phyloP scores from a whole-genome alignment of 1,140 invertebrate genomes.

The Steinernema khuongi region DNA sequence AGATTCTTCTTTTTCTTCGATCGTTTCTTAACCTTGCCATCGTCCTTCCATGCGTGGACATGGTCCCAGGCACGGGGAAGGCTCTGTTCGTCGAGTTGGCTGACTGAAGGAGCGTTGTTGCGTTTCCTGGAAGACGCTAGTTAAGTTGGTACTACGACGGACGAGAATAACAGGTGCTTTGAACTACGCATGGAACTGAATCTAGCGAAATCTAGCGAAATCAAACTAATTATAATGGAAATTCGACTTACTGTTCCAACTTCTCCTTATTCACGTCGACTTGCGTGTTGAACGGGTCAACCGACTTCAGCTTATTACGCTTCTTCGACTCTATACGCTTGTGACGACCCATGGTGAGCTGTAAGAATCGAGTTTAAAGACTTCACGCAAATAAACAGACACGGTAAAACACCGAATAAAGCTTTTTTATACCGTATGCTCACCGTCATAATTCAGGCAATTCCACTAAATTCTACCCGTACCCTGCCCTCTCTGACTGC shows the following conservation, averaged over 20 bases:
- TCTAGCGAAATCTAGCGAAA: background rate
- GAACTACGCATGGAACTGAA: too few relatives aligned
- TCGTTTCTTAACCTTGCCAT: conserved; percentile 19
- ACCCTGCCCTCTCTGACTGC: too few relatives aligned
- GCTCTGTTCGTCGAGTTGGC: conserved; percentile 24
- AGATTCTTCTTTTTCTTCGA: conserved; percentile 26
- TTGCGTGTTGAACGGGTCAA: conserved; percentile 35
- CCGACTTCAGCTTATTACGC: conserved; percentile 36
- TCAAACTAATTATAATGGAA: background rate
- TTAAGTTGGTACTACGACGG: background rate
- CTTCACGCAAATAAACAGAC: too few relatives aligned
- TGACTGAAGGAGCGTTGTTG: conserved; percentile 20
- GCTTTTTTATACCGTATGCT: too few relatives aligned
- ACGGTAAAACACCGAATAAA: too few relatives aligned
- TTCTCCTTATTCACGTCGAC: conserved; percentile 17
- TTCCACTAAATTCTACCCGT: too few relatives aligned
- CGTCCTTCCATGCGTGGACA: conserved; percentile 20
- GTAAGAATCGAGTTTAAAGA: too few relatives aligned
- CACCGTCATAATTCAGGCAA: too few relatives aligned
- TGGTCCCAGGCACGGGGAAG: conserved; percentile 19
- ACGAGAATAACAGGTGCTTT: background rate
- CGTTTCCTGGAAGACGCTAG: conserved; percentile 17
- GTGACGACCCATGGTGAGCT: conserved; percentile 26
- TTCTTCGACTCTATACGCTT: conserved; percentile 33
- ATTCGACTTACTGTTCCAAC: conserved; percentile 12